Base-by-base conservation (phyloP, 1,140 invertebrate genomes). In the Dryas iulia region DNA sequence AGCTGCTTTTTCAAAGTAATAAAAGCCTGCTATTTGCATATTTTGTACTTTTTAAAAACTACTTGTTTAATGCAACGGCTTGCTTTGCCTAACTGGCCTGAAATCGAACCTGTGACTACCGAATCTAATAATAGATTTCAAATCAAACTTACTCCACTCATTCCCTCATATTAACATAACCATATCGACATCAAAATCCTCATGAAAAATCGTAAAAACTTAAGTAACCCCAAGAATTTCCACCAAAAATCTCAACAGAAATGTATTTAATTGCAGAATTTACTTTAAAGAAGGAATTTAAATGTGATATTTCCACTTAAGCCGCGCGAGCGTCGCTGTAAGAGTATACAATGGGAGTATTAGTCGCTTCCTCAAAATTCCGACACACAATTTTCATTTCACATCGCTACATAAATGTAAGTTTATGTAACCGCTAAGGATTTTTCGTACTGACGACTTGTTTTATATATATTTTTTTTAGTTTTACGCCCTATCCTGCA, bases 291-390 rank as follows among this genome's bases (percentile, higher is more conserved):
- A 21, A 47, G 39, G 14, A 47, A 47, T 47, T 47, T 21, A 18
- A 47, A 47, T 47, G 39, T 47, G 14, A 47, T 47, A 47, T 47
- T 47, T 47, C 14, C 39, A 47, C 39, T 47, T 47, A 47, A 47
- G 14, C 39, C 14, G 3, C 39, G 39, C 39, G 14, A 10, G 39
- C 39, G 39, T 47, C 39, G 6, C 39, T 4, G n/a, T n/a, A n/a
- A n/a, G n/a, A 47, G 39, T 47, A 21, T 47, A 47, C 39, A 47
- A 21, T 14, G 39, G 8, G 39, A 47, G 39, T 47, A 47, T 47
- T 47, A 47, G 39, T 47, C 39, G n/a, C 39, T 47, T 47, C n/a
- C 39, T 47, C 39, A 47, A 47, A 47, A 47, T 47, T 47, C 39
- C 39, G n/a, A 14, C 39, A 18, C 39, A 18, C 14, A 47, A 47